Evolutionary conservation across 2,113 vertebrate genomes (phyloP).

Genomic region (Nematolebias whitei): DNA sequence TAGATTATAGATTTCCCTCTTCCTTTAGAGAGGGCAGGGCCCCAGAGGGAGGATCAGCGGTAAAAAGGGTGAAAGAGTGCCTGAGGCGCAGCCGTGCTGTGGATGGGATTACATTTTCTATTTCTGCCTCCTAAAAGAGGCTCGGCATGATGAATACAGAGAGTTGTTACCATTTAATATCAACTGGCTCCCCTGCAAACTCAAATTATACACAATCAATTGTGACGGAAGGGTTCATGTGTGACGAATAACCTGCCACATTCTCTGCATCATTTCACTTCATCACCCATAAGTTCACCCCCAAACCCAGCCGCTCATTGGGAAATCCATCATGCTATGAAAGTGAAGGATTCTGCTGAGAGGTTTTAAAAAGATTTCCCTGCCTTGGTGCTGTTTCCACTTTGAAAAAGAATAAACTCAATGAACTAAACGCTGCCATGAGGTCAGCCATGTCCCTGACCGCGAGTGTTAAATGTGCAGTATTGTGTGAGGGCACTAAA

Average conservation of each 20-base stretch:
- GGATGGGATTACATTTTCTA: conserved; percentile 80
- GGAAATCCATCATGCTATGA: conserved; percentile 73
- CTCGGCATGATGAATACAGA: conserved; percentile 73
- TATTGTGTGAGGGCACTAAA: conserved; percentile 56
- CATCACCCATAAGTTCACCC: conserved; percentile 73
- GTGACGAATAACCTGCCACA: conserved; percentile 76
- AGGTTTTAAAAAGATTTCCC: conserved; percentile 46
- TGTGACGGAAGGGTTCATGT: conserved; percentile 63
- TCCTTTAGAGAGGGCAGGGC: conserved; percentile 67
- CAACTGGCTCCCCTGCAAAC: conserved; percentile 74
- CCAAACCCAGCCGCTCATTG: conserved; percentile 62
- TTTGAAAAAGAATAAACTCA: background rate
- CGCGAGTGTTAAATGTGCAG: conserved; percentile 21
- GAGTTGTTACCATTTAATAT: conserved; percentile 80
- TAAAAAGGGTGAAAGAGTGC: conserved; percentile 78
- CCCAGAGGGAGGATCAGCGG: conserved; percentile 77
- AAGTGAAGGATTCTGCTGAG: conserved; percentile 57
- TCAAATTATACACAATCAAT: conserved; percentile 79
- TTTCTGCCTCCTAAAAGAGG: conserved; percentile 69
- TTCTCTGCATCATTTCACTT: conserved; percentile 68
- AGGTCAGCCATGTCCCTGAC: conserved; percentile 48
- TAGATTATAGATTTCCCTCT: conserved; percentile 80
- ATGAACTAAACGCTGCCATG: conserved; percentile 17
- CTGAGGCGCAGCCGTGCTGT: conserved; percentile 69
- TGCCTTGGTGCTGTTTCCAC: conserved; percentile 1